These are phyloP conservation scores for Crossocerus cetratus DNA, from an alignment of 2,888 invertebrate genomes.

Conservation along the genomic window DNA sequence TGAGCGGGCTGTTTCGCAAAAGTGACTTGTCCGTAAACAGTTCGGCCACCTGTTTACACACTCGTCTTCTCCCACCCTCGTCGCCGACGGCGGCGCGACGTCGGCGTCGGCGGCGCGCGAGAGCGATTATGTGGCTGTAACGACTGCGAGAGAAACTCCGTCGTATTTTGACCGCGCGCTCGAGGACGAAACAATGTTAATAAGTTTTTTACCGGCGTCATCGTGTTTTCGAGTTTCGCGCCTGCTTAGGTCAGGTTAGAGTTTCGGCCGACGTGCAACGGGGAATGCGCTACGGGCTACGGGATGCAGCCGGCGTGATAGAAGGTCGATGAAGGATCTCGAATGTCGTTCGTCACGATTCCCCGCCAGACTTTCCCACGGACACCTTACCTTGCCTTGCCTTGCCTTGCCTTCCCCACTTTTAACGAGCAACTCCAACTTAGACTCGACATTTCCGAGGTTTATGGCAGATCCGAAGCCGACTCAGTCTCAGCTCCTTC, in stretches of 20 bases:
- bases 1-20: not conserved
- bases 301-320: slow-evolving; percentile 6
- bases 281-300: slow-evolving; percentile 13
- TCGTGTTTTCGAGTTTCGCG: slow-evolving; percentile 40
- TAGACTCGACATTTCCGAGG: no score
- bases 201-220: slow-evolving; percentile 29
- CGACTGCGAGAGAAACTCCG: slow-evolving; percentile 30
- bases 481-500: no score
- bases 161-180: slow-evolving; percentile 43
- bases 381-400: not conserved
- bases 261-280: not conserved
- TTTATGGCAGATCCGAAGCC: no score
- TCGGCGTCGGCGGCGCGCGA: no score
- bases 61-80: slow-evolving; percentile 9
- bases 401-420: not conserved
- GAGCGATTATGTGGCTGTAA: slow-evolving; percentile 27
- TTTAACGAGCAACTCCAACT: not conserved
- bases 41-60: slow-evolving; percentile 40
- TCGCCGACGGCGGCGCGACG: no score
- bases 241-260: slow-evolving; percentile 25
- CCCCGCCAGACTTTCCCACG: not conserved
- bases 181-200: slow-evolving; percentile 44
- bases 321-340: slow-evolving; percentile 16
- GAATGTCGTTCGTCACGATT: not conserved
- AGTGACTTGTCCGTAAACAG: slow-evolving; percentile 32